A percentile compares a stretch with the other conserved stretches of the same genome.
Conservation (phyloP, 2,888 invertebrate genomes). For the Hirtodrosophila histrioides region DNA sequence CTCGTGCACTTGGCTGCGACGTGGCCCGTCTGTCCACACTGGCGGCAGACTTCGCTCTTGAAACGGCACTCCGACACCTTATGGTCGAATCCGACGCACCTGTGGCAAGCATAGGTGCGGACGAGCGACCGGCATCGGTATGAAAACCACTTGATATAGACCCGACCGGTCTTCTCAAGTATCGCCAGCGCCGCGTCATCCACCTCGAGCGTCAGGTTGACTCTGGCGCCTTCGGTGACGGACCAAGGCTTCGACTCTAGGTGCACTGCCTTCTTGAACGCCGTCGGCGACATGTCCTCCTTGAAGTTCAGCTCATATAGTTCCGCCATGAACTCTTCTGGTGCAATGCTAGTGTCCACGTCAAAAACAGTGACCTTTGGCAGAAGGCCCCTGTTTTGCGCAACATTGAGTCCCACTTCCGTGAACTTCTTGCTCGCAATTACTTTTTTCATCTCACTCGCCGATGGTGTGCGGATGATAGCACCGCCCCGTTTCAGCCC, state of each 20-base stretch:
- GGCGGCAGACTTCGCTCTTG: slow-evolving; percentile 16
- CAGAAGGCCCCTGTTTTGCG: background rate
- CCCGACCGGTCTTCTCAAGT: background rate
- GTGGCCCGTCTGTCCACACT: background rate
- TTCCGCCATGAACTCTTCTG: slow-evolving; percentile 30
- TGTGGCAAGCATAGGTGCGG: slow-evolving; percentile 20
- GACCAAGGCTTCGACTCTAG: slow-evolving; percentile 26
- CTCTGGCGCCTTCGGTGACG: background rate
- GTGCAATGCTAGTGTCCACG: slow-evolving; percentile 16
- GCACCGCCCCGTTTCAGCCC: slow-evolving; percentile 25
- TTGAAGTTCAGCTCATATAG: slow-evolving; percentile 22
- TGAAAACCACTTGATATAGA: slow-evolving; percentile 16
- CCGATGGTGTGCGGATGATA: slow-evolving; percentile 37
- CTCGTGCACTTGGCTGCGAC: slow-evolving; percentile 12
- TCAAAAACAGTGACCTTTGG: slow-evolving; percentile 16
- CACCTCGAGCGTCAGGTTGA: slow-evolving; percentile 18
- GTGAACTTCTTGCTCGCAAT: slow-evolving; percentile 26
- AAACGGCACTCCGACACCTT: slow-evolving; percentile 25
- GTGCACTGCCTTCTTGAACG: slow-evolving; percentile 13
- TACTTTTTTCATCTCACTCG: slow-evolving; percentile 21
- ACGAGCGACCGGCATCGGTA: slow-evolving; percentile 14
- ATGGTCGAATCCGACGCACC: slow-evolving; percentile 34
- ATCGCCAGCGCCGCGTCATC: too few relatives aligned
- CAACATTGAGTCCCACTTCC: slow-evolving; percentile 10
- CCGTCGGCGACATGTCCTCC: background rate